Evolutionary conservation across 2,888 invertebrate genomes (phyloP).

Genomic region (Hemicrepidius hirtus): DNA sequence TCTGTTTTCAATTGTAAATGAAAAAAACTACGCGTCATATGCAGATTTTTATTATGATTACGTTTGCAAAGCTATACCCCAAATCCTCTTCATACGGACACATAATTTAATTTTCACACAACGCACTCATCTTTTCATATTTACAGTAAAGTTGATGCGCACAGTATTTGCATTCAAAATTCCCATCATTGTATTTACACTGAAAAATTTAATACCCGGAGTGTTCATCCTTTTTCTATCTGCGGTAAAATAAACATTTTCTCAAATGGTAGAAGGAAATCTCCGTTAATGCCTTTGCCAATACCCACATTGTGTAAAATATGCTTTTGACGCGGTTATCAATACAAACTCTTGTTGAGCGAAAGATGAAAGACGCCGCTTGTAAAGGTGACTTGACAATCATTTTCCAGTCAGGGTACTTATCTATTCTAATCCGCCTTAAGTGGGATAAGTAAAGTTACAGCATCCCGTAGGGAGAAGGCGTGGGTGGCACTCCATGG

Average conservation of each 20-base stretch:
- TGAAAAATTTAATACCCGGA: conserved; percentile 26
- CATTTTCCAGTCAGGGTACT: conserved; percentile 52
- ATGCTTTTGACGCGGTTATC: conserved; percentile 61
- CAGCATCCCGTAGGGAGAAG: conserved; percentile 52
- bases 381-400: conserved; percentile 48
- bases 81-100: neutral
- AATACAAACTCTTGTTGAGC: conserved; percentile 52
- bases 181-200: conserved; percentile 15
- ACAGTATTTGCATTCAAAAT: conserved; percentile 19
- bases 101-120: conserved; percentile 21
- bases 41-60: neutral
- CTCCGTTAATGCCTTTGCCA: conserved; percentile 53
- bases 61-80: neutral
- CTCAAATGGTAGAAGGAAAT: conserved; percentile 37
- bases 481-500: conserved; percentile 56
- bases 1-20: too few species aligned
- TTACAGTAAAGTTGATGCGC: conserved; percentile 2
- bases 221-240: neutral
- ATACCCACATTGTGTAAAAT: conserved; percentile 56
- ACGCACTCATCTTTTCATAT: conserved; percentile 10
- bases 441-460: conserved; percentile 52
- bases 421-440: conserved; percentile 56
- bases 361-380: conserved; percentile 50
- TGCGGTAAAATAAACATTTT: conserved; percentile 37
- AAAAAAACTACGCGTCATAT: too few species aligned